Evolutionary conservation across 2,888 invertebrate genomes (phyloP), one percentile per base, ranked within the genome.

Genomic region (Orthosia incerta): DNA sequence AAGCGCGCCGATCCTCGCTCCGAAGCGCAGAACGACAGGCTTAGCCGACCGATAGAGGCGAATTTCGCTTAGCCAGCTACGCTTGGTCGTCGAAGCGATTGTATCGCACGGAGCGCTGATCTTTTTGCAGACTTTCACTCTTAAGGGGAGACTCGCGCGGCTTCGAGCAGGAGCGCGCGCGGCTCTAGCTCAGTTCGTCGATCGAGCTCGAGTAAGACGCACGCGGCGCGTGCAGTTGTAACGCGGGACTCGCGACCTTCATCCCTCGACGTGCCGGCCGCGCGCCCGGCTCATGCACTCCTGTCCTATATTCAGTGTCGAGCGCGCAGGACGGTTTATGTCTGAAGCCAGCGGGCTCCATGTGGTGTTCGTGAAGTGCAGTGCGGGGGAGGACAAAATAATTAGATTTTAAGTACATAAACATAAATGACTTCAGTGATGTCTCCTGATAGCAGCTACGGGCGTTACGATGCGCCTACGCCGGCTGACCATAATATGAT

Each of bases 1-100:
- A 97, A 97, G 97, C 97, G 97, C 97, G 97, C 97, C 97, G 97
- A 97, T 97, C 97, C 97, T 97, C 95, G 93, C 94, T 93, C 88
- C 89, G 91, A 92, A 93, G 90, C 93, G 92, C 94, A 95, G 95
- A 96, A 95, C 95, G 95, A 94, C 95, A 94, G 95, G 95, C 95
- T 94, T 93, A 91, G 91, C 85, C 89, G 90, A 93, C 93, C 94
- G 91, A 95, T 96, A 96, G 90, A 93, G 96, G 94, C 94, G 94
- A 96, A 92, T 92, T 94, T 95, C 91, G 95, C 94, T 96, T 93
- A 95, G 89, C 93, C 91, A 84, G 83, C 82, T 86, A 85, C 85
- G 89, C 91, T 89, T 88, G 88, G 88, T 88, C 81, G 91, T 89
- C 94, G 92, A 94, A 94, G 91, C 93, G 96, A 96, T 96, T 93